Evolutionary conservation across 2,888 invertebrate species (phyloP), one percentile per base, ranked within the genome.

Genomic region (Eurois occulta): DNA sequence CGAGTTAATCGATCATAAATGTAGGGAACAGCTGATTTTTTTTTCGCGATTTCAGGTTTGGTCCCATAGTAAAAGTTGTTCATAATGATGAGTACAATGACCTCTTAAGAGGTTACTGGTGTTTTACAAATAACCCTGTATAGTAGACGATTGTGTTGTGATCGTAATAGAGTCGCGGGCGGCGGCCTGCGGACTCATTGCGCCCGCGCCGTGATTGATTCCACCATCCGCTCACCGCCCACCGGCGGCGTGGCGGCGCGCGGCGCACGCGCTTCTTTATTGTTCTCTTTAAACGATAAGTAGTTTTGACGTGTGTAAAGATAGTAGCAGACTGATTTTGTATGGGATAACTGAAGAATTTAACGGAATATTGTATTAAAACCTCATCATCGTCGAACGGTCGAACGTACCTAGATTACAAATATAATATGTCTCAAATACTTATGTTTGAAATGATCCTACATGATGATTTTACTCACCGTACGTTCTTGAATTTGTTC

Each of bases 61-160:
- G n/a, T n/a, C n/a, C n/a, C n/a, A n/a, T n/a, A n/a, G n/a, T n/a
- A n/a, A n/a, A n/a, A n/a, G n/a, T n/a, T n/a, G n/a, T n/a, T n/a
- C n/a, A n/a, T n/a, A n/a, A n/a, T n/a, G n/a, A n/a, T n/a, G n/a
- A n/a, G n/a, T n/a, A n/a, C n/a, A n/a, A n/a, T n/a, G n/a, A n/a
- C n/a, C n/a, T n/a, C n/a, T n/a, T n/a, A n/a, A n/a, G n/a, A n/a
- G n/a, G n/a, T n/a, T n/a, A n/a, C n/a, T n/a, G n/a, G n/a, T n/a
- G n/a, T n/a, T n/a, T n/a, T n/a, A n/a, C n/a, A n/a, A n/a, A n/a
- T n/a, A n/a, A n/a, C n/a, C n/a, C n/a, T n/a, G n/a, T n/a, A n/a
- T n/a, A n/a, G n/a, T n/a, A n/a, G n/a, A n/a, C n/a, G 80, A 89
- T 89, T 84, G 81, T 86, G 80, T 83, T 89, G 77, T 86, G 87